Conservation (phyloP, 2,113 vertebrate genomes). For the Caloenas nicobarica region DNA sequence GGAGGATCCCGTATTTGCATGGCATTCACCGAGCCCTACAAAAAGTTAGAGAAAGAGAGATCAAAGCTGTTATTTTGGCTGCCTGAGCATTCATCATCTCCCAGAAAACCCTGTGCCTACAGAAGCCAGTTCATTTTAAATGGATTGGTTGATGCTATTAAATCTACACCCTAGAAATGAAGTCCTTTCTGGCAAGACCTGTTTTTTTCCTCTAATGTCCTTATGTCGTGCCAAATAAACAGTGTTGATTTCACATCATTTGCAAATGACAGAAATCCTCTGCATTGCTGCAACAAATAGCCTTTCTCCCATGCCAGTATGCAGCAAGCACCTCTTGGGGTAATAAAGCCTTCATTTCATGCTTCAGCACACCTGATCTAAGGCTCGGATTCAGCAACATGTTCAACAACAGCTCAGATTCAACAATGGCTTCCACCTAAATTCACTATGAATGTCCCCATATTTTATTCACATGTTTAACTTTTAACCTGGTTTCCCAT, state of each 20-base stretch:
- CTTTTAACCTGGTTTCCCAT: background rate
- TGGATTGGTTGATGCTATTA: background rate
- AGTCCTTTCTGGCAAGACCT: background rate
- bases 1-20: background rate
- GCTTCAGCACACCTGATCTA: slow-evolving; percentile 25
- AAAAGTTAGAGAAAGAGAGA: background rate
- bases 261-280: slow-evolving; percentile 16
- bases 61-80: background rate
- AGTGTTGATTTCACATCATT: background rate
- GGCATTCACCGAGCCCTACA: background rate
- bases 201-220: background rate
- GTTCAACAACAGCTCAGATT: background rate
- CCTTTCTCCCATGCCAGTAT: background rate
- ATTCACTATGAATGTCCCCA: background rate
- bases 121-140: background rate
- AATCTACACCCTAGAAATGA: background rate
- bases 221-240: background rate
- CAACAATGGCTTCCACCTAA: background rate
- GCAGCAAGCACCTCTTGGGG: background rate
- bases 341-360: slow-evolving; percentile 24
- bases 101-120: background rate
- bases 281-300: background rate
- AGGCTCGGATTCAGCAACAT: background rate
- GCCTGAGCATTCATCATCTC: background rate
- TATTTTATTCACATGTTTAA: background rate